Evolutionary conservation across 2,797 vertebrate genomes (phyloP), one percentile per base, ranked within the genome.

Genomic region (Danio jaintianensis): DNA sequence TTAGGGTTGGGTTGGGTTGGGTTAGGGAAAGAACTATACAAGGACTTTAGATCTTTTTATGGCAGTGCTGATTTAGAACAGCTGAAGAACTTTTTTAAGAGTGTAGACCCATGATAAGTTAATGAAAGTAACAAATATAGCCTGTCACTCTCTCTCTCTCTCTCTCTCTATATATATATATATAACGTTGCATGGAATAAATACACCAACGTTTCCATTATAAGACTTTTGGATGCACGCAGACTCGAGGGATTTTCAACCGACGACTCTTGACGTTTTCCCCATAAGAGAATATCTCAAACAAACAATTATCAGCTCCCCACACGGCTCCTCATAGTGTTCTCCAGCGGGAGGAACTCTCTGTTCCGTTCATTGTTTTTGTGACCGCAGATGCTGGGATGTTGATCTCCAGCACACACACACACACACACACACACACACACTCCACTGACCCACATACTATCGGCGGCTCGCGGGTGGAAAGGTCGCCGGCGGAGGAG

Each of bases 251-350:
- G 71, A 52, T 43, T 16, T 52, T 12, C 12, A 29, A 2, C 48
- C 15, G 48, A 13, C 48, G 10, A 10, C 13, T 18, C 12, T 12
- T 77, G 56, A 20, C 67, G 22, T 29, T 20, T 11, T 4, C n/a
- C 22, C 66, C 38, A 10, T 53, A 20, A 12, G 5, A 64, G 67
- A 58, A 40, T 64, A 43, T 18, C 61, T 66, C 59, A 15, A 58
- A 71, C 53, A 66, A 63, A 52, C 68, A 78, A 71, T 78, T 78
- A 78, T 6, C 50, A 20, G 59, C 69, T 69, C 72, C 79, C 45
- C 48, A 43, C 10, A 59, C 73, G 53, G 22, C 29, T 62, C 50
- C 6, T 50, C 43, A 11, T 61, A n/a, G 22, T 22, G 38, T 64
- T 66, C 50, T 78, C 67, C 68, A 6, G 67, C 50, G 75, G 68